phyloP scores from a whole-genome alignment of 1,140 invertebrate genomes.

The Halesus radiatus region DNA sequence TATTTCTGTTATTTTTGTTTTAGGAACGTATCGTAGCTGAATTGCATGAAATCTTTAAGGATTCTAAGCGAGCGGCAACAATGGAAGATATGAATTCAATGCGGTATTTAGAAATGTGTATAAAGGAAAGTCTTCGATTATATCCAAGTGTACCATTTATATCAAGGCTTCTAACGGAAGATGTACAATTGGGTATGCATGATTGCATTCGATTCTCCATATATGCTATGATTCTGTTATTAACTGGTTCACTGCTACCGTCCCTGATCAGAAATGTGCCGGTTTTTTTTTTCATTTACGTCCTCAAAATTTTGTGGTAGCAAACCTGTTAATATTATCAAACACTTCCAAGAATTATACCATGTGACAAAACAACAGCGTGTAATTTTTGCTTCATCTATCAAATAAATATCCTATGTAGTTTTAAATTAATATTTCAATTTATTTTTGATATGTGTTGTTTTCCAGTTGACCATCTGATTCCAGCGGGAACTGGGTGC shows the following conservation, averaged over 20 bases:
- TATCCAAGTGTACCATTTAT: conserved; percentile 78
- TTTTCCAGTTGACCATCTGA: conserved; percentile 43
- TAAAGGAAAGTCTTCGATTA: conserved; percentile 74
- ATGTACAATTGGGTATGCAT: conserved; percentile 62
- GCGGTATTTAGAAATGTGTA: conserved; percentile 75
- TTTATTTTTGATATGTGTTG: neutral
- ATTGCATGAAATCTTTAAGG: conserved; percentile 73
- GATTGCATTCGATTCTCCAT: neutral
- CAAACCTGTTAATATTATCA: no score
- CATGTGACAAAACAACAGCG: no score
- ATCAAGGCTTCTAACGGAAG: conserved; percentile 63
- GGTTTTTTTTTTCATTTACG: no score
- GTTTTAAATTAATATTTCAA: no score
- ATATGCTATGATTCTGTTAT: no score
- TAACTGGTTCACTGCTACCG: no score
- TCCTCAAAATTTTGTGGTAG: no score
- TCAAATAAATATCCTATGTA: no score
- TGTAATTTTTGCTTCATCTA: no score
- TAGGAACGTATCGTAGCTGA: conserved; percentile 73
- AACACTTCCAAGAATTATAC: no score
- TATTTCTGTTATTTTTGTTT: neutral
- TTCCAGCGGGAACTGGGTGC: conserved; percentile 40
- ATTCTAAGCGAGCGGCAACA: conserved; percentile 67
- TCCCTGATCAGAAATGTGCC: no score
- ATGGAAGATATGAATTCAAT: conserved; percentile 72